Evolutionary conservation across 2,113 vertebrate species (phyloP), one percentile per base, ranked within the genome.

Genomic region (Pycnonotus jocosus): DNA sequence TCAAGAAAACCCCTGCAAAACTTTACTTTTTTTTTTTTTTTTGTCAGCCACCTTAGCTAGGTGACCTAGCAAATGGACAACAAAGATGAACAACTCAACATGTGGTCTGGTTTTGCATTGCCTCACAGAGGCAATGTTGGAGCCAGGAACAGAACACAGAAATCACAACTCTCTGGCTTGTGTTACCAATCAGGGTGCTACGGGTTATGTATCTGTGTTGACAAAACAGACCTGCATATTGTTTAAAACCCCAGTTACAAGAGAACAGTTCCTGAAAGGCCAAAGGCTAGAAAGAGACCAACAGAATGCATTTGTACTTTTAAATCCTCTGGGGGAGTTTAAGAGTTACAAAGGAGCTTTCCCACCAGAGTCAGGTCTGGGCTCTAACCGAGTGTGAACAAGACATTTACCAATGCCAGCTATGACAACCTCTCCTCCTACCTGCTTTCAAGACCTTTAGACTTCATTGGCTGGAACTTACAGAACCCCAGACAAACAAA

Each of bases 191-290:
- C 56, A 84, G 35, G 31, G 88, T 71, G 65, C 51, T 78, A 83
- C 0, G 0, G 60, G 76, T 88, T 95, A 88, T 53, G 51, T 22
- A 71, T 37, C 80, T 84, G 48, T 93, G 83, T 93, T 94, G 86
- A 94, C 88, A 95, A 95, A 96, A 97, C 84, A 96, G 44, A 54
- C 72, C 66, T 21, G 50, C 33, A 50, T 57, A 82, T 92, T 93
- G 84, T 88, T 93, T 66, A 92, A 90, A 93, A 80, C 31, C 48
- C 50, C 74, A 66, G 38, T 65, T 88, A 90, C 76, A 93, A 84
- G 44, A 71, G 28, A 93, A 71, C 30, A 85, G 80, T 56, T 94
- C 92, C 86, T 89, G 88, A 91, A 92, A 95, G 88, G 92, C 76
- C 72, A 94, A 92, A 93, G 88, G 82, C 88, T 88, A 93, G 51